Conservation (phyloP, 2,113 vertebrate species). For the Aepyceros melampus region DNA sequence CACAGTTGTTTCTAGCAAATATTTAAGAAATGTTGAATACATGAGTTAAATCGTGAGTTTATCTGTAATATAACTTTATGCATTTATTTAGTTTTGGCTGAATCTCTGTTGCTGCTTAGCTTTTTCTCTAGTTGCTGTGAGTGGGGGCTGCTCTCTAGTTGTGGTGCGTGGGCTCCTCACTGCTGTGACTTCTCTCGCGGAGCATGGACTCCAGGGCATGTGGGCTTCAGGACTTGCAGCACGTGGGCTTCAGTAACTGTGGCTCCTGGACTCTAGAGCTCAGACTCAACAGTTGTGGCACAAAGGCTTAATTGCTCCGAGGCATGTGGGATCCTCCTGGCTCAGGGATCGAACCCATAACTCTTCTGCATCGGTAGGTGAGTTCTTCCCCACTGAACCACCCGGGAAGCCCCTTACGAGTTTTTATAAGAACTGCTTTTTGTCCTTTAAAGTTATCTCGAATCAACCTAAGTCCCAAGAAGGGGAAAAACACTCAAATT, state of each 20-base stretch:
- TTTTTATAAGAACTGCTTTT: not conserved
- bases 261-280: not conserved
- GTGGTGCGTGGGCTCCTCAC: fast-evolving
- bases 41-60: not conserved
- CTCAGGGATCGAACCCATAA: not conserved
- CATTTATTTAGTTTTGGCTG: not conserved
- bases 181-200: fast-evolving
- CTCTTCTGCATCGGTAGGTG: not conserved
- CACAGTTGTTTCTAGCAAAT: not conserved
- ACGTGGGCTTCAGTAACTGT: not conserved
- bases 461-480: not conserved
- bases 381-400: not conserved
- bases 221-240: not conserved
- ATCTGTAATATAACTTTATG: not conserved
- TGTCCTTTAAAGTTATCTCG: not conserved
- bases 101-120: not conserved
- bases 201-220: not conserved
- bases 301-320: not conserved
- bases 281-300: not conserved
- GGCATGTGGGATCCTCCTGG: not conserved
- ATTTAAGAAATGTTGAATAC: not conserved
- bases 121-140: not conserved
- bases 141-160: not conserved
- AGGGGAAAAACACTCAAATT: not conserved
- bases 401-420: not conserved